Evolutionary conservation across 2,888 invertebrate species (phyloP), one percentile per base, ranked within the genome.

Genomic region (Limnephilus lunatus): DNA sequence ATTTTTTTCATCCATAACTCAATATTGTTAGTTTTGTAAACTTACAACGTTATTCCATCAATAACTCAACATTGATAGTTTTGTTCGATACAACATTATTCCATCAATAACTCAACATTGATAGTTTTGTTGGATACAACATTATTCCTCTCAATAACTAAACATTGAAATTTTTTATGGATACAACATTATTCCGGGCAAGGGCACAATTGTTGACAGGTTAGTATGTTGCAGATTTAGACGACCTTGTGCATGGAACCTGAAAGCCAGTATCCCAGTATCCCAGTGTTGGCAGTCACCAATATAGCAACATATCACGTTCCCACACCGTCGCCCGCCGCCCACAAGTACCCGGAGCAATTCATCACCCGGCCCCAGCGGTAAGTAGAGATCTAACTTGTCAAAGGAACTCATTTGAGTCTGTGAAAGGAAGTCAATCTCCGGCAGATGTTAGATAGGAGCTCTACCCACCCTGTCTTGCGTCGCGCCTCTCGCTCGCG

Each of bases 381-480:
- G 92, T 91, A 92, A 93, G 92, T 92, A 92, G 92, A 93, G 92
- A 92, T 93, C 93, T 92, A 92, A 93, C 90, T 94, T 93, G 94
- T 94, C 94, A 94, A 94, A 94, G 94, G 94, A 94, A 92, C 94
- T 94, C 94, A 94, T 94, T 94, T 94, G 93, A 92, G 94, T 92
- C 92, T 91, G 89, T 94, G 93, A 94, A 94, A 94, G 94, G 94
- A 93, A 94, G 93, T 94, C 94, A 94, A 94, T 94, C 94, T 94
- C 93, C 93, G 92, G 92, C 93, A 92, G 93, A 93, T 93, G 94
- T 91, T 92, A 93, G 94, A 94, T 94, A 93, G 93, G 86, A 81
- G 32, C 92, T 85, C 93, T 86, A 81, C 68, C 48, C 68, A 44
- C 32, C 83, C 90, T 85, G 85, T 85, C 90, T 85, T 68, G 68